These are phyloP conservation scores for Chesias legatella DNA, from an alignment of 2,888 invertebrate genomes.

Conservation along the genomic window DNA sequence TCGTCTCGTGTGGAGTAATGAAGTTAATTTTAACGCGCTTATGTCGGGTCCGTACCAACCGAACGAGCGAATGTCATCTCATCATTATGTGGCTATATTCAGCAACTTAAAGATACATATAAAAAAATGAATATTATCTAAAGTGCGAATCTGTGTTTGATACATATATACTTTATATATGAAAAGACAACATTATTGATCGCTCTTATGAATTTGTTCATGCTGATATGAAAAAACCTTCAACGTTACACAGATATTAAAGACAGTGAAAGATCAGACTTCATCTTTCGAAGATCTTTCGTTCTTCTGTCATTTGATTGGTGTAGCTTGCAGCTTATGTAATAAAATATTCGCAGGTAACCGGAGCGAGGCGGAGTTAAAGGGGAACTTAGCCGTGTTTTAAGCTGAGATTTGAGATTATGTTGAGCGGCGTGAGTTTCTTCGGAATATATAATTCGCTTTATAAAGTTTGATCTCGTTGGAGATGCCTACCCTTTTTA, in stretches of 20 bases:
- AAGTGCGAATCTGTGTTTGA: too few species aligned
- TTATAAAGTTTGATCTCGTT: conserved; percentile 5
- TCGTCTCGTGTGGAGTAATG: conserved; percentile 40
- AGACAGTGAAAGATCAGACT: too few species aligned
- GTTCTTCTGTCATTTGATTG: conserved; percentile 17
- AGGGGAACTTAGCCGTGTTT: conserved; percentile 36
- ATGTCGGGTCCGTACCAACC: conserved; percentile 16
- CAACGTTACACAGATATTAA: too few species aligned
- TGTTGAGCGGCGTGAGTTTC: conserved; percentile 25
- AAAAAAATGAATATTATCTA: too few species aligned
- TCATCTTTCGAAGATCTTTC: too few species aligned
- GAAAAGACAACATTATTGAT: too few species aligned
- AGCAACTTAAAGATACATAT: too few species aligned
- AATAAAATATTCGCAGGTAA: conserved; percentile 57
- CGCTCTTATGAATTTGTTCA: too few species aligned
- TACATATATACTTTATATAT: too few species aligned
- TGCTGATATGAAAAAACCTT: too few species aligned
- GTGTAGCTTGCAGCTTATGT: conserved; percentile 1
- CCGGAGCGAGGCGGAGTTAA: conserved; percentile 39
- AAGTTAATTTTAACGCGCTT: conserved; percentile 53
- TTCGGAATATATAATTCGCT: conserved; percentile 8
- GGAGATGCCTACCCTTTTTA: not conserved
- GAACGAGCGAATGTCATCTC: too few species aligned
- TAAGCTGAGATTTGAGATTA: conserved; percentile 31
- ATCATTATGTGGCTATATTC: too few species aligned